Percentiles rank a stretch among this genome's conserved stretches.
Evolutionary conservation across 2,113 vertebrate species (phyloP).

Genomic region (Ia io): DNA sequence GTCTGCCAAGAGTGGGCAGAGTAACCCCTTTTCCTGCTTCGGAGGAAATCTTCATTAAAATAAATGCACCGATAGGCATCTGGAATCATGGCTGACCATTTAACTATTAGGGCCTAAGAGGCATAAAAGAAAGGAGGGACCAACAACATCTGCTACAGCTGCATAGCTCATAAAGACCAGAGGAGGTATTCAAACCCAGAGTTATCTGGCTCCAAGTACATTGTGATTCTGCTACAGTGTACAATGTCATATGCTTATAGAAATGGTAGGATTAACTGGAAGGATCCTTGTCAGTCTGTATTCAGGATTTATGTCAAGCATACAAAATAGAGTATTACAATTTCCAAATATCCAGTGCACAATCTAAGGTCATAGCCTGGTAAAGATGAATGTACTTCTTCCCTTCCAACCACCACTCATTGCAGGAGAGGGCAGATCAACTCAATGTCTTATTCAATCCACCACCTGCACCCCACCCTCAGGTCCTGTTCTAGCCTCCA

Average conservation of each 20-base stretch:
- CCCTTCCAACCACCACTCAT: neutral
- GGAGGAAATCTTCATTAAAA: neutral
- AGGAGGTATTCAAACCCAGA: neutral
- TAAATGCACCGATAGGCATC: neutral
- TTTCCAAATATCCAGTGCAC: neutral
- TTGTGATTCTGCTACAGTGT: neutral
- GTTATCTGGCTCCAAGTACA: neutral
- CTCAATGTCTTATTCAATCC: neutral
- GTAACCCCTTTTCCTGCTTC: neutral
- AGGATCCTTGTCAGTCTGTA: neutral
- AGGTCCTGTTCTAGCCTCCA: no score
- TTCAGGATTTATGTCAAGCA: neutral
- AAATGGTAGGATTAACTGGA: neutral
- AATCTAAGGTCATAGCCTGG: neutral
- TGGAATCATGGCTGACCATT: neutral
- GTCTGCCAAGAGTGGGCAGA: neutral
- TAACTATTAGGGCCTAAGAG: neutral
- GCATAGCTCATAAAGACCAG: neutral
- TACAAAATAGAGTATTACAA: neutral
- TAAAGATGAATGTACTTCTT: neutral
- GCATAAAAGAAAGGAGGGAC: neutral
- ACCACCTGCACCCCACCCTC: neutral
- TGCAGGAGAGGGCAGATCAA: neutral
- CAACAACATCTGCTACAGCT: neutral
- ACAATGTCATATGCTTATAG: neutral